These are phyloP conservation scores for Heteromormyrus szaboi DNA, from an alignment of 2,797 vertebrate genomes.

Conservation along the genomic window DNA sequence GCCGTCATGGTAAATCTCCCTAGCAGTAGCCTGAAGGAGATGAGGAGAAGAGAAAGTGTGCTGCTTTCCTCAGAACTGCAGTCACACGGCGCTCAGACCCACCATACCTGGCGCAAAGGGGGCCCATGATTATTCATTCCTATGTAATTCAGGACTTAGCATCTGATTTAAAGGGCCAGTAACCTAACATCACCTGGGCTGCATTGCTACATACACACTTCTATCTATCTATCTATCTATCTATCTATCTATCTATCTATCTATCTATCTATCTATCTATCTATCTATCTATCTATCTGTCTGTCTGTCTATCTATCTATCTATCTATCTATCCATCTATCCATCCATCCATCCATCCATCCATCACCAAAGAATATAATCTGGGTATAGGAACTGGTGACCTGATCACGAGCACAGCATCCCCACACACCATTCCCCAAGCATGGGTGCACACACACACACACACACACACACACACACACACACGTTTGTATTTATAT, in stretches of 20 bases:
- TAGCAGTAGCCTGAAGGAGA: background rate
- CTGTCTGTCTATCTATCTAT: background rate
- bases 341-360: background rate
- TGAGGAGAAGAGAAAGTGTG: background rate
- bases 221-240: background rate
- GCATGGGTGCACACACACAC: background rate
- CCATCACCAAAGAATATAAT: background rate
- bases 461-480: background rate
- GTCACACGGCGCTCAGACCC: background rate
- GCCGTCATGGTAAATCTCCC: background rate
- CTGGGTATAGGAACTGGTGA: background rate
- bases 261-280: no score
- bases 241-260: background rate
- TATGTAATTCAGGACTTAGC: background rate
- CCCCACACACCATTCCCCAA: background rate
- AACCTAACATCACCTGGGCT: background rate
- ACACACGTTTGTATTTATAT: background rate
- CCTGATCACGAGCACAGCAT: background rate
- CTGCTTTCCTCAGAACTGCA: background rate
- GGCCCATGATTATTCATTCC: background rate
- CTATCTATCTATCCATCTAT: background rate
- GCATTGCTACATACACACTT: background rate
- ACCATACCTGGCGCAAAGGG: background rate
- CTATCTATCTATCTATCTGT: background rate
- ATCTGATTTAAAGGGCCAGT: background rate